Evolutionary conservation across 2,888 invertebrate genomes (phyloP).

Genomic region (Mayetiola destructor): DNA sequence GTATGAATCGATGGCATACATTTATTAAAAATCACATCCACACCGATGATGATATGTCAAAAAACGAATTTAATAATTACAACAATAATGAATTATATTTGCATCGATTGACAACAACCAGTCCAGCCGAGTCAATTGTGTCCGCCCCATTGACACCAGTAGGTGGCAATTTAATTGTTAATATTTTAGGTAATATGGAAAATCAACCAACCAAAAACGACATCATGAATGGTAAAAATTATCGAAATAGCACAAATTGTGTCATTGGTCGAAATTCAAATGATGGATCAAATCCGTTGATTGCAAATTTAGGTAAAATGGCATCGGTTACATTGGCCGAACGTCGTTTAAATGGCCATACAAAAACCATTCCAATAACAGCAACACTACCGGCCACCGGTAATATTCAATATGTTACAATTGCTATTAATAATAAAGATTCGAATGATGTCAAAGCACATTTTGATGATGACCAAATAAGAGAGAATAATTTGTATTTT

Average conservation of each 20-base stretch:
- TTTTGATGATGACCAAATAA: background rate
- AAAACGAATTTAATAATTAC: background rate
- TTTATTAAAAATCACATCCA: constrained; percentile 1
- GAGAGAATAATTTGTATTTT: background rate
- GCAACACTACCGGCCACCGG: background rate
- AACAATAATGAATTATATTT: constrained; percentile 8
- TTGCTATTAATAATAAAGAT: constrained; percentile 7
- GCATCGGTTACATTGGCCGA: background rate
- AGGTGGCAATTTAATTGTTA: constrained; percentile 5
- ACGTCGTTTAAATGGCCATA: constrained; percentile 6
- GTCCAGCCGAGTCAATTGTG: constrained; percentile 6
- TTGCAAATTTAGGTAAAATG: background rate
- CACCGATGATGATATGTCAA: constrained; percentile 5
- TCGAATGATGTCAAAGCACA: background rate
- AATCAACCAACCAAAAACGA: background rate
- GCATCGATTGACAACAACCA: background rate
- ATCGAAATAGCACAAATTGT: constrained; percentile 7
- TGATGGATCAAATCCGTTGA: background rate
- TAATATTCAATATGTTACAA: background rate
- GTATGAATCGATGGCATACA: background rate
- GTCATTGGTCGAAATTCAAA: background rate
- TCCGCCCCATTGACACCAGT: constrained; percentile 5
- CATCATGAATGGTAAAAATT: background rate
- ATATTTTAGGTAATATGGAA: background rate
- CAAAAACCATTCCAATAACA: constrained; percentile 8